Evolutionary conservation across 2,888 invertebrate genomes (phyloP).

Genomic region (Shargacucullia verbasci): DNA sequence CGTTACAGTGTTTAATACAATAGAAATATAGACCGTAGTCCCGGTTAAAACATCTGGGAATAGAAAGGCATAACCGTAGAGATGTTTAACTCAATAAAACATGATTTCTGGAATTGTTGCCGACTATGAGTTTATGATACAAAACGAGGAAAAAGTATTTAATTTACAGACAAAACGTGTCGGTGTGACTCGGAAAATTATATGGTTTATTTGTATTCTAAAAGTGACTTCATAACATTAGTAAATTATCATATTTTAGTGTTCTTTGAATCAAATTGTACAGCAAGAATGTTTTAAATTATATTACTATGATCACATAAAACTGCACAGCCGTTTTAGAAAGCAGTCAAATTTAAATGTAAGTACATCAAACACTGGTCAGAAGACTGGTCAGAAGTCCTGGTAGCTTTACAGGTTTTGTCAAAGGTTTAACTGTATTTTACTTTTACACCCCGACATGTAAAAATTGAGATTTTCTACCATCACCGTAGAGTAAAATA

Average conservation of each 20-base stretch:
- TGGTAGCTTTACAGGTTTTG: too few relatives aligned
- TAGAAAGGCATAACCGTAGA: not conserved
- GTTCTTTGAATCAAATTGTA: too few relatives aligned
- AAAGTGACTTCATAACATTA: constrained; percentile 37
- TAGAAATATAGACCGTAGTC: constrained; percentile 22
- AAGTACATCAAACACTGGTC: too few relatives aligned
- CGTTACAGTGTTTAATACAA: constrained; percentile 27
- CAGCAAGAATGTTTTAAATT: too few relatives aligned
- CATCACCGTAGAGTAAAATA: too few relatives aligned
- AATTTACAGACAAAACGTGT: constrained; percentile 9
- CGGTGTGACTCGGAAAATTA: constrained; percentile 9
- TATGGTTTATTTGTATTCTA: constrained; percentile 35
- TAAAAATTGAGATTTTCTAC: rapidly evolving
- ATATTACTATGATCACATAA: too few relatives aligned
- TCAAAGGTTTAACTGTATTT: too few relatives aligned
- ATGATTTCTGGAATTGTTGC: not conserved
- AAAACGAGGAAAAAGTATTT: constrained; percentile 7
- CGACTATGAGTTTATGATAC: constrained; percentile 19
- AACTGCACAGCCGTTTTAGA: too few relatives aligned
- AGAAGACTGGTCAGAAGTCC: too few relatives aligned
- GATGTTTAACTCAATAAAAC: not conserved
- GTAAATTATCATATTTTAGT: constrained; percentile 42
- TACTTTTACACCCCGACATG: too few relatives aligned
- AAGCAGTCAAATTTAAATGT: too few relatives aligned
- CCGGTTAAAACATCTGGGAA: constrained; percentile 5